phyloP scores from a whole-genome alignment of 1,140 invertebrate species.

The Drosophila tani region DNA sequence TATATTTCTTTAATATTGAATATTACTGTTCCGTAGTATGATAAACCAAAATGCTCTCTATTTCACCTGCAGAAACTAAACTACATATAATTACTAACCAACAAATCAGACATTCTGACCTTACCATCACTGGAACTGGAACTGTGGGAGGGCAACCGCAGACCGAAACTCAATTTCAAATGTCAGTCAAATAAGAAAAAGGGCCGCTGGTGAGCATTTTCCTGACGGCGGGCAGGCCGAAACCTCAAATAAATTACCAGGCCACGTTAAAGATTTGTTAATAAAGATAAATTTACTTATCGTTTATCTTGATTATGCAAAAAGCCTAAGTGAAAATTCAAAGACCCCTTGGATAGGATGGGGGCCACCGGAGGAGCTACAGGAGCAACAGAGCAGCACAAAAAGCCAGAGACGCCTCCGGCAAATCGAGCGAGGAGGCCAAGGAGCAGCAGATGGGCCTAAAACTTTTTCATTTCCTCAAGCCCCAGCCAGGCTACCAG shows the following conservation, averaged over 20 bases:
- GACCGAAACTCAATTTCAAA: conserved; percentile 64
- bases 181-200: conserved; percentile 52
- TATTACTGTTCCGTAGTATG: too few relatives aligned
- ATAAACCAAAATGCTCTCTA: not conserved
- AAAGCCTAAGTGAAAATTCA: conserved; percentile 82
- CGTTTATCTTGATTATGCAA: conserved; percentile 83
- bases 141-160: conserved; percentile 12
- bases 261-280: conserved; percentile 81
- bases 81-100: conserved; percentile 34
- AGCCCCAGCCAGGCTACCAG: conserved; percentile 15
- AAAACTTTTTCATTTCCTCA: conserved; percentile 77
- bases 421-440: conserved; percentile 32
- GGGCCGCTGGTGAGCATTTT: conserved; percentile 35
- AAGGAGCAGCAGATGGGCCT: conserved; percentile 59
- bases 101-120: conserved; percentile 26
- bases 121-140: not conserved
- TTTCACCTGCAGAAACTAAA: conserved; percentile 5
- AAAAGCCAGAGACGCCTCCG: conserved; percentile 40
- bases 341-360: conserved; percentile 34
- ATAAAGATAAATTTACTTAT: conserved; percentile 84
- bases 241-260: conserved; percentile 77
- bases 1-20: too few relatives aligned
- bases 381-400: conserved; percentile 25
- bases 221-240: conserved; percentile 25
- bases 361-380: not conserved